Evolutionary conservation across 2,113 vertebrate genomes (phyloP), one percentile per base, ranked within the genome.

Genomic region (Clupea harengus): DNA sequence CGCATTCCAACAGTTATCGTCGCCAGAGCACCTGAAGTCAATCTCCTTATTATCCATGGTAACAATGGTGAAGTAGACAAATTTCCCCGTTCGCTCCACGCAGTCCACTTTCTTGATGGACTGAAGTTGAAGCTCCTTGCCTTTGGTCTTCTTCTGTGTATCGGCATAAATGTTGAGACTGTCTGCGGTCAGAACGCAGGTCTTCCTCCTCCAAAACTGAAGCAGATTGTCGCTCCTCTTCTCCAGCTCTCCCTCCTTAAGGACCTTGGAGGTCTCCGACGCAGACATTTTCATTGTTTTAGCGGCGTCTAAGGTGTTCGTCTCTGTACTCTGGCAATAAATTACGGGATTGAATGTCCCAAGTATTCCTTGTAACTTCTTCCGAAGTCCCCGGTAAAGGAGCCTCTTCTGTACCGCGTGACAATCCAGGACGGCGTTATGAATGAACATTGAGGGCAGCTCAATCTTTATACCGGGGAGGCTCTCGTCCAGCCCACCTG

Each of bases 51-150:
- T 94, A 93, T 98, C 97, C 13, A 95, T 97, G 90, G 98, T 99
- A 50, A 99, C 98, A 89, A 99, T 97, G 91, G 98, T 99, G 95
- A 99, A 99, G 92, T 99, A 99, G 91, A 99, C 94, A 94, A 98
- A 97, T 91, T 97, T 98, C 91, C 96, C 96, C 60, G 97, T 99
- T 92, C 96, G 96, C 95, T 99, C 97, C 95, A 99, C 98, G 90
- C 97, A 98, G 94, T 99, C 98, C 94, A 99, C 95, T 88, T 97
- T 99, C 91, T 94, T 94, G 90, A 99, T 97, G 92, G 94, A 94
- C 93, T 97, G 96, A 91, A 98, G 96, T 88, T 96, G 95, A 81
- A 99, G 95, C 93, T 98, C 97, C 91, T 98, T 99, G 95, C 93
- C 93, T 85, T 93, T 94, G 89, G 93, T 92, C 88, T 95, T 95